Evolutionary conservation across 2,113 vertebrate genomes (phyloP).

Genomic region (Osmerus mordax): DNA sequence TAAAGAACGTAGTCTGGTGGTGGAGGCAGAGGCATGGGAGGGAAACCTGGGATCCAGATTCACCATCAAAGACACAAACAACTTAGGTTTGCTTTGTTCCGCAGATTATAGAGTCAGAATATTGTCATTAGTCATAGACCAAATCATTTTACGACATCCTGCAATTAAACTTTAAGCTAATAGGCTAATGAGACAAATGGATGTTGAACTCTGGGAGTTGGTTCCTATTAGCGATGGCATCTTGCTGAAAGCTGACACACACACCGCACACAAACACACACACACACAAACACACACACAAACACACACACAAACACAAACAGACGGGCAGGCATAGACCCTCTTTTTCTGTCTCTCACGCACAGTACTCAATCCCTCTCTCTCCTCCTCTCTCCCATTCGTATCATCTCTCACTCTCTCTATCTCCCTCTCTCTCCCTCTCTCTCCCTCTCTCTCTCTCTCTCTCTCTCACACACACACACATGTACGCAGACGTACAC

Average conservation of each 20-base stretch:
- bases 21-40: constrained; percentile 33
- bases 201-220: constrained; percentile 59
- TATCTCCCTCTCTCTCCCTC: too few relatives aligned
- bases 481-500: neutral
- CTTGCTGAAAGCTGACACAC: constrained; percentile 22
- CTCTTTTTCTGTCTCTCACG: too few relatives aligned
- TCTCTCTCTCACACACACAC: constrained; percentile 41
- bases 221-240: constrained; percentile 60
- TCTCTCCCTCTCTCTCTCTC: too few relatives aligned
- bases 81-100: constrained; percentile 55
- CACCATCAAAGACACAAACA: constrained; percentile 53
- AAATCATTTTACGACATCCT: constrained; percentile 69
- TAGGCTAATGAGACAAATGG: constrained; percentile 67
- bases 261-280: constrained; percentile 3
- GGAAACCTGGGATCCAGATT: constrained; percentile 59
- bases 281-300: constrained; percentile 4
- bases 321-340: neutral
- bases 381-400: too few relatives aligned
- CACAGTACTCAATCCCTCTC: too few relatives aligned
- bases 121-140: constrained; percentile 68
- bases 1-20: constrained; percentile 59
- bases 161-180: constrained; percentile 65
- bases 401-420: too few relatives aligned
- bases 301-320: too few relatives aligned
- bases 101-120: constrained; percentile 55